phyloP scores from a whole-genome alignment of 1,140 invertebrate species.

The Apis florea region DNA sequence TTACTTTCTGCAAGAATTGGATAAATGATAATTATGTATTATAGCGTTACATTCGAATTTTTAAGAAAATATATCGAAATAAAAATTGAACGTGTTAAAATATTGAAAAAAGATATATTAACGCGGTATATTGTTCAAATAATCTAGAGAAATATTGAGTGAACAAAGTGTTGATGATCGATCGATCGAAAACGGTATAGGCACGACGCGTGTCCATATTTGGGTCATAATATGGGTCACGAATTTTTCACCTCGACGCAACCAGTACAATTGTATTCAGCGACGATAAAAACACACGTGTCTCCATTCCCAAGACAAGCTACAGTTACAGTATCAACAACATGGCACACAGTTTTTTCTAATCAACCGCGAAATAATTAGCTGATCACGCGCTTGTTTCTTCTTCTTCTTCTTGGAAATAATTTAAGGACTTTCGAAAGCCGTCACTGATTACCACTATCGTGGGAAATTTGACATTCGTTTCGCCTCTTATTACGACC shows the following conservation, averaged over 20 bases:
- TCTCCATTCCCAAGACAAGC: neutral
- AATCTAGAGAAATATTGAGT: neutral
- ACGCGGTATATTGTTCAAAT: neutral
- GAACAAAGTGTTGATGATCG: neutral
- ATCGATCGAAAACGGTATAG: neutral
- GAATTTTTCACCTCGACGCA: neutral
- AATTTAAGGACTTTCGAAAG: neutral
- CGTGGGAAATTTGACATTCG: conserved; percentile 1
- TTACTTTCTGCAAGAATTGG: neutral
- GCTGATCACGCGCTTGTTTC: conserved; percentile 22
- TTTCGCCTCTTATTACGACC: neutral
- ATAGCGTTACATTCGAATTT: neutral
- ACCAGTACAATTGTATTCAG: conserved; percentile 14
- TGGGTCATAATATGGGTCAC: conserved; percentile 29
- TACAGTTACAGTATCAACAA: too few relatives aligned
- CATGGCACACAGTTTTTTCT: neutral
- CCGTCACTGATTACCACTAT: conserved; percentile 28
- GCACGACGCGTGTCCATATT: neutral
- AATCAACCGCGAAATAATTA: conserved; percentile 4
- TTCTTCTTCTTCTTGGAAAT: conserved; percentile 32
- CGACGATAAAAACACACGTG: neutral
- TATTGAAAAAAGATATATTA: neutral
- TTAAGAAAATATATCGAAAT: neutral
- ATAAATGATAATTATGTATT: neutral
- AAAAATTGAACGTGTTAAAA: neutral